Evolutionary conservation across 2,888 invertebrate genomes (phyloP), one percentile per base, ranked within the genome.

Genomic region (Subacronicta megacephala): DNA sequence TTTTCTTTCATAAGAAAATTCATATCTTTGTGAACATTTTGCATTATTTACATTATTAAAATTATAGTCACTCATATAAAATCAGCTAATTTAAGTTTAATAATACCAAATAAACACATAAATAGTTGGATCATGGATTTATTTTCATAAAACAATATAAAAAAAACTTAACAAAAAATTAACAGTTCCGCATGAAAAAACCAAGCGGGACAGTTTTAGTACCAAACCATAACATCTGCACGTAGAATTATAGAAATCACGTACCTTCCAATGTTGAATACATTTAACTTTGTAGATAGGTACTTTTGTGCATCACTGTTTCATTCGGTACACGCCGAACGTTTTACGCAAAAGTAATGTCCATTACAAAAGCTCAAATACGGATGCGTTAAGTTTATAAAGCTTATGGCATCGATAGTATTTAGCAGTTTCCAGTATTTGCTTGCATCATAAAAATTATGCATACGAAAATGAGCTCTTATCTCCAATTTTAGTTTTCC

Each of bases 381-480:
- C 18, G 2, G 3, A n/a, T 40, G 10, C 7, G 3, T n/a, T 5
- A 1, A 3, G 7, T 38, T 12, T n/a, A 20, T 18, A 29, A n/a
- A n/a, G n/a, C n/a, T n/a, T n/a, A n/a, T 23, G 7, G 1, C 18
- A n/a, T 20, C n/a, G 7, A 16, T 40, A 20, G n/a, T 13, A 20
- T 20, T 20, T 40, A 13, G 38, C n/a, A 40, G 38, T 40, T 40
- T 20, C 18, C 20, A 40, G n/a, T 40, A 40, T 20, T n/a, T n/a
- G 7, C 20, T 40, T 7, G n/a, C 18, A 40, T 40, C n/a, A 20
- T 20, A 40, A 7, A 40, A 37, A 37, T 37, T 12, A 37, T 37
- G 17, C 37, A 37, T 17, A 18, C 12, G 37, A 37, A 37, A 17
- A 3, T 18, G 6, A 37, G 37, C 37, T 37, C 17, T 17, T 18